Evolutionary conservation across 2,797 vertebrate species (phyloP).

Genomic region (Phoeniculus purpureus): DNA sequence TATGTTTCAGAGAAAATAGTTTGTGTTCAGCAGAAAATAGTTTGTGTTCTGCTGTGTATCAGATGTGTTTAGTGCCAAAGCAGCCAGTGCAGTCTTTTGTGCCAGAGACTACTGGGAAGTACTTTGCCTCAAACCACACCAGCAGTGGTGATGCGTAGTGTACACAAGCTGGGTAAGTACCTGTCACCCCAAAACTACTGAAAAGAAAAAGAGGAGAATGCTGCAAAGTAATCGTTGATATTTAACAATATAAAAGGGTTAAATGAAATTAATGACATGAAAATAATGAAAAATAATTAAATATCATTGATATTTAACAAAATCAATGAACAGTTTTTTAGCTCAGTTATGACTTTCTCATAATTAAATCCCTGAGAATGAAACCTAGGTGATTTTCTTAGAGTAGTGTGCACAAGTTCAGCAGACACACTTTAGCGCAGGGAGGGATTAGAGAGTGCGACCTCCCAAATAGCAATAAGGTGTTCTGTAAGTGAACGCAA

Average conservation of each 20-base stretch:
- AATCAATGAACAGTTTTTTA: neutral
- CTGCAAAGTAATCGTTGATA: conserved; percentile 13
- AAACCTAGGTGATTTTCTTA: neutral
- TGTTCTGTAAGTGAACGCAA: neutral
- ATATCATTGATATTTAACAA: neutral
- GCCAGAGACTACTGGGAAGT: neutral
- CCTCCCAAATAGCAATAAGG: neutral
- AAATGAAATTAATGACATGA: too few species aligned
- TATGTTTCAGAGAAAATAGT: neutral
- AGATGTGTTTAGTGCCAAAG: neutral
- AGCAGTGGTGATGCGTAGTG: neutral
- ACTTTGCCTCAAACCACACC: neutral
- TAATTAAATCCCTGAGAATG: neutral
- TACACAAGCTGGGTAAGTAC: neutral
- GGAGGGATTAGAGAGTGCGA: accelerated
- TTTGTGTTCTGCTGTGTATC: neutral
- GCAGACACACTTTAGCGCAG: accelerated
- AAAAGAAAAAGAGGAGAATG: neutral
- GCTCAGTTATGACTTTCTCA: neutral
- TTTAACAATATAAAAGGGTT: too few species aligned
- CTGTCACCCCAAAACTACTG: conserved; percentile 21
- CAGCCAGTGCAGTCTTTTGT: neutral
- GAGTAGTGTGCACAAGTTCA: neutral
- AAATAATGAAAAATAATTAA: too few species aligned
- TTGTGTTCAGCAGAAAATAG: neutral